Evolutionary conservation across 2,888 invertebrate genomes (phyloP).

Genomic region (Elaeidobius kamerunicus): DNA sequence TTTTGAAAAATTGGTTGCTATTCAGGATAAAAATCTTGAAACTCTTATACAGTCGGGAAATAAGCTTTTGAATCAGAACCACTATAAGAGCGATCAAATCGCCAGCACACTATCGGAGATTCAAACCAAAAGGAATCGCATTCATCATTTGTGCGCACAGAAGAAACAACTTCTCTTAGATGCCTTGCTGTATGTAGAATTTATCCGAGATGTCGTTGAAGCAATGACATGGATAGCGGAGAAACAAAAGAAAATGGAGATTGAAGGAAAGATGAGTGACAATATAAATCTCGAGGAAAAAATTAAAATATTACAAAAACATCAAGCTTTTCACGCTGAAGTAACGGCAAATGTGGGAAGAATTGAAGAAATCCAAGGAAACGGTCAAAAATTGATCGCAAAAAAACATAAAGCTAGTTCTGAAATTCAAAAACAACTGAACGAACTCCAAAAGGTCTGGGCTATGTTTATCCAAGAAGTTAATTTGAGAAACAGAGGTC

Average conservation of each 20-base stretch:
- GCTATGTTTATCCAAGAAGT: slow-evolving; percentile 67
- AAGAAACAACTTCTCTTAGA: slow-evolving; percentile 71
- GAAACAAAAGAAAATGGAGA: slow-evolving; percentile 81
- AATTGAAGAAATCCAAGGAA: slow-evolving; percentile 75
- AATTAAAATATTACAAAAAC: slow-evolving; percentile 90
- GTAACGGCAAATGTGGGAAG: slow-evolving; percentile 82
- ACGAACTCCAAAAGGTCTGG: slow-evolving; percentile 73
- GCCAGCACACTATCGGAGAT: slow-evolving; percentile 73
- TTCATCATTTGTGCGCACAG: slow-evolving; percentile 65
- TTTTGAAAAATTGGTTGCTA: slow-evolving; percentile 85
- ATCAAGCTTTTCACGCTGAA: slow-evolving; percentile 93
- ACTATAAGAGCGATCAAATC: slow-evolving; percentile 84
- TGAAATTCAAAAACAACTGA: slow-evolving; percentile 68
- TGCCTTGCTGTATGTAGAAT: slow-evolving; percentile 81
- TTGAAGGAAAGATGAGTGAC: slow-evolving; percentile 71
- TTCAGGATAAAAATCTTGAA: slow-evolving; percentile 84
- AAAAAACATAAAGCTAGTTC: slow-evolving; percentile 69
- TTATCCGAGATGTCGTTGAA: slow-evolving; percentile 87
- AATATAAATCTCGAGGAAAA: slow-evolving; percentile 85
- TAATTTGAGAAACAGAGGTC: slow-evolving; percentile 50
- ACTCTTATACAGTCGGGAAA: slow-evolving; percentile 80
- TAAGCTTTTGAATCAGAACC: slow-evolving; percentile 84
- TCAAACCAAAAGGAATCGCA: slow-evolving; percentile 63
- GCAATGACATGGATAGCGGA: slow-evolving; percentile 90
- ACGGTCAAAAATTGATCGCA: slow-evolving; percentile 65